Evolutionary conservation across 1,140 invertebrate genomes (phyloP).

Genomic region (Pseudomyrmex gracilis): DNA sequence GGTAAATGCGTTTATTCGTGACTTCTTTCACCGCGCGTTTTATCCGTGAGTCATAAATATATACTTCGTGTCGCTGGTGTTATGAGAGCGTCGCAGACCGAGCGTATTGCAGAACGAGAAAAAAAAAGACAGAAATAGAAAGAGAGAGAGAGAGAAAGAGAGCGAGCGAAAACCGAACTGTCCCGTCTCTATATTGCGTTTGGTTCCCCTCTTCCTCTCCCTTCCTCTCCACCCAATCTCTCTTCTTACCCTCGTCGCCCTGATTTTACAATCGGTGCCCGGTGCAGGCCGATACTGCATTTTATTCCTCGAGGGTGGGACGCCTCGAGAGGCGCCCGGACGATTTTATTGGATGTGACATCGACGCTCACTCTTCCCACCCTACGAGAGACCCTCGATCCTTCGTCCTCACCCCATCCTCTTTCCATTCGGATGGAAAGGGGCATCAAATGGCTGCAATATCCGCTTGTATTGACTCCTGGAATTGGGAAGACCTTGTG

Average conservation of each 20-base stretch:
- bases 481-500: conserved; percentile 79
- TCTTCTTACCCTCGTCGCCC: conserved; percentile 52
- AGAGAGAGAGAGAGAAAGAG: conserved; percentile 28
- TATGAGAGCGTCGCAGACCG: conserved; percentile 63
- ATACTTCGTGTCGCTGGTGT: conserved; percentile 48
- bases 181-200: conserved; percentile 70
- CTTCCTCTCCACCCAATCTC: not conserved
- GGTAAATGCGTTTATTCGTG: conserved; percentile 65
- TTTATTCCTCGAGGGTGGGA: conserved; percentile 74
- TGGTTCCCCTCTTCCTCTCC: not conserved
- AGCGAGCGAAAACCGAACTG: conserved; percentile 25
- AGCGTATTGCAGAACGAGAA: conserved; percentile 45
- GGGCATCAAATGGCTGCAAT: conserved; percentile 82
- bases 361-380: conserved; percentile 64
- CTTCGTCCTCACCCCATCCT: conserved; percentile 47
- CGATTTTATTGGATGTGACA: conserved; percentile 81
- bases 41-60: conserved; percentile 68
- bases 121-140: conserved; percentile 26
- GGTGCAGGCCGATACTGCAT: conserved; percentile 76
- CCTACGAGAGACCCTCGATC: conserved; percentile 66
- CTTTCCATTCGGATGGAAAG: conserved; percentile 68
- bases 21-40: conserved; percentile 54
- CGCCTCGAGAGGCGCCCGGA: conserved; percentile 64
- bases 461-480: conserved; percentile 82
- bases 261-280: conserved; percentile 74